These are phyloP conservation scores for Thalassarche chlororhynchos DNA, from an alignment of 2,113 vertebrate genomes.

Conservation along the genomic window DNA sequence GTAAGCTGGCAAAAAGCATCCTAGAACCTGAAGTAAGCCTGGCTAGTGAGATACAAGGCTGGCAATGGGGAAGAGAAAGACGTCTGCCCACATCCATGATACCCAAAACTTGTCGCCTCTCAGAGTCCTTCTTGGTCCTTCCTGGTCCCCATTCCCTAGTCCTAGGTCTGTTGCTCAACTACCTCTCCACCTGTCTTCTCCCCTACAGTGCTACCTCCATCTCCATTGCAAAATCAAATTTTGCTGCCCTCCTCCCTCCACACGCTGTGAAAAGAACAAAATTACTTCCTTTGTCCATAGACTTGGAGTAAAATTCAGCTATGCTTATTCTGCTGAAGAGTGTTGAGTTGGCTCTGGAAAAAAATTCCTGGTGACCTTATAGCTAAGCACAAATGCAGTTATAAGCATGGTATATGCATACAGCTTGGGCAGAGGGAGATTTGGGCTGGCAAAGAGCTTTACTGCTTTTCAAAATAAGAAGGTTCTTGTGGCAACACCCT, in stretches of 20 bases:
- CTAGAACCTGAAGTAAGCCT: not conserved
- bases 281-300: not conserved
- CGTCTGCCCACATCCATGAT: accelerated
- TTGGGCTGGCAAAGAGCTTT: not conserved
- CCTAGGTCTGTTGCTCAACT: not conserved
- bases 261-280: not conserved
- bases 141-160: not conserved
- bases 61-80: not conserved
- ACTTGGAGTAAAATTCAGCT: not conserved
- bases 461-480: not conserved
- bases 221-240: not conserved
- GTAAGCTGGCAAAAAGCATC: not conserved
- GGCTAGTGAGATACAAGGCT: not conserved
- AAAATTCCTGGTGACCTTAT: not conserved
- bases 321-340: not conserved
- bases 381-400: not conserved
- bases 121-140: not conserved
- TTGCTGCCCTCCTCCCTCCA: not conserved
- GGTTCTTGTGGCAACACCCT: not conserved
- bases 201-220: not conserved
- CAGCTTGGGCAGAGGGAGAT: not conserved
- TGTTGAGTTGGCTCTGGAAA: not conserved
- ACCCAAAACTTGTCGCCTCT: not conserved
- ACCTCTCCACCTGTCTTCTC: not conserved
- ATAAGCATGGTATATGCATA: not conserved